Percentiles rank a stretch among this genome's conserved stretches.
These are phyloP conservation scores for Cyprinella venusta DNA, from an alignment of 2,797 vertebrate species.

Conservation along the genomic window DNA sequence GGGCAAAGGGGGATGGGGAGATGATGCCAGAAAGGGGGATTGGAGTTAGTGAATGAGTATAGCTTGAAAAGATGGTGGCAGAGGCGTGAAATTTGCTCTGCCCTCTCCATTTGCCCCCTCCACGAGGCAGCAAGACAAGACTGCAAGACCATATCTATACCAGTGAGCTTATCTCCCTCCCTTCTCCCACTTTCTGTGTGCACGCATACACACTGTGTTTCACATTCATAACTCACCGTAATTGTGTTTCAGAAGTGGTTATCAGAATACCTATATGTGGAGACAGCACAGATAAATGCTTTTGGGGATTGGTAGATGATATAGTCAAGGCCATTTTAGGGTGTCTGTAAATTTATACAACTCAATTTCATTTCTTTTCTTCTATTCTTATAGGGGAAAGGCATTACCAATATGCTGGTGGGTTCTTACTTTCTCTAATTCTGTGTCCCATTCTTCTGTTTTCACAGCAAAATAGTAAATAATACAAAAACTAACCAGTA, in stretches of 20 bases:
- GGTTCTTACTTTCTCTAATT: background rate
- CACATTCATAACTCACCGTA: conserved; percentile 80
- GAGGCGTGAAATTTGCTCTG: conserved; percentile 81
- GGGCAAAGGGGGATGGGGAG: conserved; percentile 53
- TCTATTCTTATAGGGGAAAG: background rate
- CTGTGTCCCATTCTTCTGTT: background rate
- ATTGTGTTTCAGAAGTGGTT: conserved; percentile 81
- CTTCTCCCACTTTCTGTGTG: conserved; percentile 19
- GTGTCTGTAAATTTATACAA: background rate
- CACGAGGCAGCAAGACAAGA: conserved; percentile 13
- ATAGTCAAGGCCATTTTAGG: conserved; percentile 25
- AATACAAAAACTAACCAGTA: background rate
- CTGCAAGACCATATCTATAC: conserved; percentile 12
- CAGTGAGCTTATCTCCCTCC: conserved; percentile 14
- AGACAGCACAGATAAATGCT: conserved; percentile 63
- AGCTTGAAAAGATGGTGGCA: conserved; percentile 74
- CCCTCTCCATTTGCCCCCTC: conserved; percentile 56
- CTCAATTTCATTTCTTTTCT: background rate
- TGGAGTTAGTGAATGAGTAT: conserved; percentile 58
- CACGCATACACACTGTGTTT: conserved; percentile 37
- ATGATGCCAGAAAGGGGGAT: conserved; percentile 35
- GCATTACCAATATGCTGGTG: background rate
- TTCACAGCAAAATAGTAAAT: background rate
- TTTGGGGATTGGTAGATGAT: conserved; percentile 60
- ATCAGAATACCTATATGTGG: conserved; percentile 70